Conservation (phyloP, 1,140 invertebrate species). For the Nasonia giraulti region DNA sequence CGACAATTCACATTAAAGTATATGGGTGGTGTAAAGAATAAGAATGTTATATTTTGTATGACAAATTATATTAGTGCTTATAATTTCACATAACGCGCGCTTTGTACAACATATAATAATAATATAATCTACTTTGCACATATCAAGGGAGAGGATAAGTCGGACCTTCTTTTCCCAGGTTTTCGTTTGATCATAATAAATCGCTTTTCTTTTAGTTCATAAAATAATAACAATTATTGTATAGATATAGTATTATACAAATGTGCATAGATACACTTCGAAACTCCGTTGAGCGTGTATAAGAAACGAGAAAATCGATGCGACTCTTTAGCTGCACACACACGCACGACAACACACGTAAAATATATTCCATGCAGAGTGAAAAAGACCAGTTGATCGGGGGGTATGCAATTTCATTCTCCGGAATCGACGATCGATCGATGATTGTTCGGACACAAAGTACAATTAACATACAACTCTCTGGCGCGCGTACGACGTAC, state of each 20-base stretch:
- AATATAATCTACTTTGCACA: slow-evolving; percentile 59
- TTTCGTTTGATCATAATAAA: slow-evolving; percentile 44
- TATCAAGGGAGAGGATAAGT: slow-evolving; percentile 50
- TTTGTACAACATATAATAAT: slow-evolving; percentile 57
- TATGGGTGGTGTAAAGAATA: background rate
- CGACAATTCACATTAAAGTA: too few species aligned
- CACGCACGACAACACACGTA: background rate
- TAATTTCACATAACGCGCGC: slow-evolving; percentile 47
- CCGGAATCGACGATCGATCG: slow-evolving; percentile 3
- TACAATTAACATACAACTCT: slow-evolving; percentile 14
- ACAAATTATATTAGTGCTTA: slow-evolving; percentile 56
- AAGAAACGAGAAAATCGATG: slow-evolving; percentile 50
- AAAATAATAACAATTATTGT: slow-evolving; percentile 45
- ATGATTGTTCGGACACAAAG: slow-evolving; percentile 48
- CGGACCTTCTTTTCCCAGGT: slow-evolving; percentile 49
- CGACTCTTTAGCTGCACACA: background rate
- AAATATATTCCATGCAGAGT: background rate
- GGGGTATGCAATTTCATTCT: slow-evolving; percentile 38
- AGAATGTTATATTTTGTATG: slow-evolving; percentile 29
- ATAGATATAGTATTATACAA: slow-evolving; percentile 43
- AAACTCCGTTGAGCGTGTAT: slow-evolving; percentile 22
- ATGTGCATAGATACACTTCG: slow-evolving; percentile 31
- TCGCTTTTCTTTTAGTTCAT: slow-evolving; percentile 29
- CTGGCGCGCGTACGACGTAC: slow-evolving; percentile 21
- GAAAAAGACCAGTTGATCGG: slow-evolving; percentile 29